Conservation (phyloP, 2,888 invertebrate species). For the Caenorhabditis sp. region DNA sequence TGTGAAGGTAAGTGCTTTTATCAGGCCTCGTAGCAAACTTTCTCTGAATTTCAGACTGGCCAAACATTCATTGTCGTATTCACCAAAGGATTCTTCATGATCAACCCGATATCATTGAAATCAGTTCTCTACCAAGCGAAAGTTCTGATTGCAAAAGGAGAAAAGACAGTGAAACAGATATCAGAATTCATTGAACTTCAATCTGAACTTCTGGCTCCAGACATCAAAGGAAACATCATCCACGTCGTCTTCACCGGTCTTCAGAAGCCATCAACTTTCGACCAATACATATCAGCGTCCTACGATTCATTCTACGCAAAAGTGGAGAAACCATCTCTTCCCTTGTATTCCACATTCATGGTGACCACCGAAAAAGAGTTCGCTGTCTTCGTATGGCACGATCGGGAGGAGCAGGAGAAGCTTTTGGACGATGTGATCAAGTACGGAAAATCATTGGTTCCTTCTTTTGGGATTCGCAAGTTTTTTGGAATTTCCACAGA, state of each 20-base stretch:
- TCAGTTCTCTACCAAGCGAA: conserved; percentile 72
- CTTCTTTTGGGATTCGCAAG: conserved; percentile 80
- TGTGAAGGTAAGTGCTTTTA: conserved; percentile 60
- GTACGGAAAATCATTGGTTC: conserved; percentile 68
- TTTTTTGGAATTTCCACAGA: conserved; percentile 78
- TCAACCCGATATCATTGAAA: conserved; percentile 75
- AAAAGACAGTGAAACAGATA: conserved; percentile 72
- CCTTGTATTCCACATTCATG: conserved; percentile 76
- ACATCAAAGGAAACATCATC: conserved; percentile 64
- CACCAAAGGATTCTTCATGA: conserved; percentile 66
- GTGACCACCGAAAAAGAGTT: conserved; percentile 71
- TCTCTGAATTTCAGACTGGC: conserved; percentile 64
- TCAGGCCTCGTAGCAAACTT: neutral
- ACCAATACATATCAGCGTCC: conserved; percentile 75
- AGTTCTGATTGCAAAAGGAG: conserved; percentile 74
- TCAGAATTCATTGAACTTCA: conserved; percentile 74
- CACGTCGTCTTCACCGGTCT: conserved; percentile 73
- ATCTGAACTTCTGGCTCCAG: conserved; percentile 69
- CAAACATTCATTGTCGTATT: conserved; percentile 72
- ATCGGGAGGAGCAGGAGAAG: conserved; percentile 65
- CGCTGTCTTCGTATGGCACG: conserved; percentile 76
- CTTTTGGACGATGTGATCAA: conserved; percentile 67
- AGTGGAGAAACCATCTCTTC: conserved; percentile 70
- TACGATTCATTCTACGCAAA: conserved; percentile 67
- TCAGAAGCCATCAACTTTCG: conserved; percentile 70